These are phyloP conservation scores for Antheraea pernyi DNA, from an alignment of 1,140 invertebrate species.

Conservation along the genomic window DNA sequence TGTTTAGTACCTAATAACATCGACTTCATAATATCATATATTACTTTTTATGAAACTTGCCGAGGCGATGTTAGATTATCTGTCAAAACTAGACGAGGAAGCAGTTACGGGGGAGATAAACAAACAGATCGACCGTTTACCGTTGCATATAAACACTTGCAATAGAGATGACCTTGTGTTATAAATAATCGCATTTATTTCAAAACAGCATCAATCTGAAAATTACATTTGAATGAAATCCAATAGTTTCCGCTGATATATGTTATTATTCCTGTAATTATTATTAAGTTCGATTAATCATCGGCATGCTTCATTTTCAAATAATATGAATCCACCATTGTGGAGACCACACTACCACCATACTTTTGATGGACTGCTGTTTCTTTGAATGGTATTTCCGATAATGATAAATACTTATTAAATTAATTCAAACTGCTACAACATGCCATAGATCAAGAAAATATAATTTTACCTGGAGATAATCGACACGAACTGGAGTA, in stretches of 20 bases:
- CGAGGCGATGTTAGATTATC: not conserved
- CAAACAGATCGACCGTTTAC: not conserved
- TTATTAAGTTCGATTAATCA: too few species aligned
- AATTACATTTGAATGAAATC: not conserved
- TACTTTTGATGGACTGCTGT: too few species aligned
- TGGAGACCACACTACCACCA: too few species aligned
- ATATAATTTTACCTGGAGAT: too few species aligned
- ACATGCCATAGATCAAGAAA: too few species aligned
- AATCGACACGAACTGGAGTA: too few species aligned
- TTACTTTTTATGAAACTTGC: not conserved
- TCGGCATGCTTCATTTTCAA: too few species aligned
- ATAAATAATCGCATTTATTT: not conserved
- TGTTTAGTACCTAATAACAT: too few species aligned
- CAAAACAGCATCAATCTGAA: not conserved
- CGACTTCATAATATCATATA: not conserved
- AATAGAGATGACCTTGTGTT: not conserved
- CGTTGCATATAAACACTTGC: slow-evolving; percentile 1
- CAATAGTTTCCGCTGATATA: too few species aligned
- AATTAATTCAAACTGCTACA: not conserved
- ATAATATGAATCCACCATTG: too few species aligned
- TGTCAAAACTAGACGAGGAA: not conserved
- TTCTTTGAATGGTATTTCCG: not conserved
- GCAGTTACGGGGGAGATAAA: slow-evolving; percentile 1
- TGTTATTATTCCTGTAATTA: not conserved
- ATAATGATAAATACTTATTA: not conserved